Conservation (phyloP, 2,113 vertebrate species). For the Cathartes aura region DNA sequence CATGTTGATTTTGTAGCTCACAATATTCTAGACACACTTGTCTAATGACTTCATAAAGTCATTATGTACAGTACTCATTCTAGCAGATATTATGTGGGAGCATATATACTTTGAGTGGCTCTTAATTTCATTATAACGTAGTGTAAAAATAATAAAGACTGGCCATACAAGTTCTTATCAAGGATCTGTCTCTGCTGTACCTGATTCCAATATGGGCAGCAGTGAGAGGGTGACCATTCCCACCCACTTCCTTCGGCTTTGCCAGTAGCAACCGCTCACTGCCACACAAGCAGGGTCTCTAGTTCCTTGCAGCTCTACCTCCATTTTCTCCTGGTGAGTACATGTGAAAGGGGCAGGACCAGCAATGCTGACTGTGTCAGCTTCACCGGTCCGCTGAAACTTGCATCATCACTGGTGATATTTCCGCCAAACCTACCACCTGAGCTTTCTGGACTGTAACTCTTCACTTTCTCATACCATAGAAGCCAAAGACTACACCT, state of each 20-base stretch:
- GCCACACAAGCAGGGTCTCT: not conserved
- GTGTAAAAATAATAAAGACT: not conserved
- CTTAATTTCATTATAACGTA: not conserved
- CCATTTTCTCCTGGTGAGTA: not conserved
- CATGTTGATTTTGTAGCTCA: not conserved
- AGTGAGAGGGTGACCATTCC: not conserved
- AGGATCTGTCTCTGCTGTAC: not conserved
- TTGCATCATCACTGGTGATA: not conserved
- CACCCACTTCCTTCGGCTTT: not conserved
- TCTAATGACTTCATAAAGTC: not conserved
- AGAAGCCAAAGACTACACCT: not conserved
- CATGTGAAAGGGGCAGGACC: not conserved
- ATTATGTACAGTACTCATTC: not conserved
- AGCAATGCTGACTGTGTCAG: not conserved
- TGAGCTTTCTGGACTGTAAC: not conserved
- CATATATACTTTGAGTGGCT: not conserved
- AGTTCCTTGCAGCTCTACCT: not conserved
- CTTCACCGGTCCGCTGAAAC: not conserved
- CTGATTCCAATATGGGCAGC: not conserved
- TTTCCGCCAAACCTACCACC: not conserved
- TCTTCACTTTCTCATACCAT: not conserved
- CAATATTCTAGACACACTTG: not conserved
- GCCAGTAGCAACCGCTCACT: not conserved
- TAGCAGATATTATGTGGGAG: not conserved
- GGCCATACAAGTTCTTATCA: not conserved